These are phyloP conservation scores for Sclerurus mexicanus DNA, from an alignment of 2,113 vertebrate species.

Conservation along the genomic window DNA sequence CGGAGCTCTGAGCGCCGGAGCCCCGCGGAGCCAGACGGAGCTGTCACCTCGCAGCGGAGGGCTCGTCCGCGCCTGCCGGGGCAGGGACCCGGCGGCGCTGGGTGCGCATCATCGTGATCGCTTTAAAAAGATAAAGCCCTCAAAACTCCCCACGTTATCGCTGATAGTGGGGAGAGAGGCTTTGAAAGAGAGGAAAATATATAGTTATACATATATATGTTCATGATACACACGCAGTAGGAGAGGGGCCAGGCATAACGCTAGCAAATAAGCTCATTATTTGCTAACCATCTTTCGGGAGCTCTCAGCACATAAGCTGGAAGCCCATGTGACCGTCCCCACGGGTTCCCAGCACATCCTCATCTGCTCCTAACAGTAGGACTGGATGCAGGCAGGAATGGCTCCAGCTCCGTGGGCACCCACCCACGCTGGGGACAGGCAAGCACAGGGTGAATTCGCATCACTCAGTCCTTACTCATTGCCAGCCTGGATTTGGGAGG, in stretches of 20 bases:
- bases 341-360: neutral
- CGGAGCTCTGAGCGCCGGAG: conserved; percentile 78
- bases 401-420: neutral
- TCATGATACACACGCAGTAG: neutral
- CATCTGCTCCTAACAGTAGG: neutral
- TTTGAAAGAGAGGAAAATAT: neutral
- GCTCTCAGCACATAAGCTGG: neutral
- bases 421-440: neutral
- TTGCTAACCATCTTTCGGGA: neutral
- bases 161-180: neutral
- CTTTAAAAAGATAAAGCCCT: neutral
- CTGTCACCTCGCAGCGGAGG: conserved; percentile 5
- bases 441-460: fast-evolving
- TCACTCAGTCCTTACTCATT: neutral
- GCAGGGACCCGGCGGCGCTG: neutral
- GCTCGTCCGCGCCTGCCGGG: conserved; percentile 18
- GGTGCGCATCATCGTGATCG: neutral
- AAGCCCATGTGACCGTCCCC: neutral
- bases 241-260: neutral
- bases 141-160: neutral
- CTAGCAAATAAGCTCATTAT: neutral
- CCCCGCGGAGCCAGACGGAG: conserved; percentile 24
- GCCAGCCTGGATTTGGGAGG: neutral
- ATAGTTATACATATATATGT: neutral
- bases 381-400: neutral